Conservation (phyloP, 2,797 vertebrate species). For the Triplophysa bombifrons region DNA sequence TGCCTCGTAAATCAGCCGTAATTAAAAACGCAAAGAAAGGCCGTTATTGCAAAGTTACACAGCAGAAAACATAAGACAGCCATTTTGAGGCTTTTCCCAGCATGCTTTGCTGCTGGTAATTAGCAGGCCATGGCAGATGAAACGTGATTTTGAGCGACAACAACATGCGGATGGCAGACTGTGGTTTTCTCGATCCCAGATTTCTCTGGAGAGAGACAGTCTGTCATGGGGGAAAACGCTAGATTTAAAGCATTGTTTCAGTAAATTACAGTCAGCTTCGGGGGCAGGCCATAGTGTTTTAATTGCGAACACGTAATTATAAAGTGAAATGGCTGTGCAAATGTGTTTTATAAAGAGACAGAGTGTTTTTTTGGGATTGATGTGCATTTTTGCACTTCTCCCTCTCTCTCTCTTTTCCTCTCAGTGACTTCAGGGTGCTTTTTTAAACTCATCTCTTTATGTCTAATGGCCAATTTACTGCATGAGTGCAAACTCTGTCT, state of each 20-base stretch:
- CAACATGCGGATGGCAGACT: conserved; percentile 75
- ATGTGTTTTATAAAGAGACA: conserved; percentile 72
- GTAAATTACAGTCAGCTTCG: conserved; percentile 71
- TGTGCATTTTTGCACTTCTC: conserved; percentile 58
- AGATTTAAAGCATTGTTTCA: conserved; percentile 80
- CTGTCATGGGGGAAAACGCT: conserved; percentile 73
- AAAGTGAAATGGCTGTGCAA: conserved; percentile 69
- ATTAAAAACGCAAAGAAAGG: conserved; percentile 68
- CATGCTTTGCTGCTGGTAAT: conserved; percentile 74
- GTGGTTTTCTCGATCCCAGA: conserved; percentile 74
- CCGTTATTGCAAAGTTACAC: conserved; percentile 70
- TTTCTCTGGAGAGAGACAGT: conserved; percentile 75
- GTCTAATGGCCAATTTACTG: conserved; percentile 63
- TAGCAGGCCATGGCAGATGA: conserved; percentile 78
- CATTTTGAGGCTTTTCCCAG: conserved; percentile 72
- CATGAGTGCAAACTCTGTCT: conserved; percentile 54
- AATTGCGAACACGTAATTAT: conserved; percentile 82
- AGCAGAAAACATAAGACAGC: conserved; percentile 73
- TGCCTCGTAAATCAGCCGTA: conserved; percentile 68
- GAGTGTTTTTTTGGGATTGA: conserved; percentile 70
- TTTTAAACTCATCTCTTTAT: conserved; percentile 55
- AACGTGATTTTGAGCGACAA: conserved; percentile 75
- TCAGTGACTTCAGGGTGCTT: conserved; percentile 27
- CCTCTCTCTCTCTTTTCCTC: conserved; percentile 2
- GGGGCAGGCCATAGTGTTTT: conserved; percentile 74